A percentile compares a stretch with the other conserved stretches of the same genome.
Conservation (phyloP, 2,888 invertebrate genomes). For the Dendrolimus pini region DNA sequence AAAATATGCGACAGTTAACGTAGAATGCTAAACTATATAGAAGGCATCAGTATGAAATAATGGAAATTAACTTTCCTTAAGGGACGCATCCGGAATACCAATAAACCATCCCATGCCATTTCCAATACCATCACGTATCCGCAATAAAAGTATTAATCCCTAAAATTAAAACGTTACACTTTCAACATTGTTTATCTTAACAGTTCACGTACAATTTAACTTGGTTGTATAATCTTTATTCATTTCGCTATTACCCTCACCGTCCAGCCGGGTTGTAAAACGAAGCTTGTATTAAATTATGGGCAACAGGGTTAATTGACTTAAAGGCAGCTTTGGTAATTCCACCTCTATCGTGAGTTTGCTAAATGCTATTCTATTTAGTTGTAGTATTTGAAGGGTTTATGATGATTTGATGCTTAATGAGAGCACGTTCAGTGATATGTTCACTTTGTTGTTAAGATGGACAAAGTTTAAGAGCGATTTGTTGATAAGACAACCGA, state of each 20-base stretch:
- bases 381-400: neutral
- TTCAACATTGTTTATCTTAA: constrained; percentile 14
- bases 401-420: neutral
- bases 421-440: too few species aligned
- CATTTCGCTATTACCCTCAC: constrained; percentile 30
- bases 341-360: neutral
- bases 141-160: neutral
- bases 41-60: too few species aligned
- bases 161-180: constrained; percentile 7
- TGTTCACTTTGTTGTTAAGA: too few species aligned
- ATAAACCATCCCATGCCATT: neutral
- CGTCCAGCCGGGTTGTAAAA: constrained; percentile 25
- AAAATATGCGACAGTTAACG: too few species aligned
- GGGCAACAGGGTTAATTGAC: constrained; percentile 40
- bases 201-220: constrained; percentile 13
- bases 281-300: constrained; percentile 41
- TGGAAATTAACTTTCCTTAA: neutral
- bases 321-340: constrained; percentile 9
- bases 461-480: too few species aligned
- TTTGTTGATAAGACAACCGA: too few species aligned
- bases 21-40: too few species aligned
- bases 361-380: neutral
- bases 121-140: neutral
- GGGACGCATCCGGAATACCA: neutral
- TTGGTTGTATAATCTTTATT: constrained; percentile 27